These are phyloP conservation scores for Emberiza fucata DNA, from an alignment of 2,113 vertebrate genomes.

Conservation along the genomic window DNA sequence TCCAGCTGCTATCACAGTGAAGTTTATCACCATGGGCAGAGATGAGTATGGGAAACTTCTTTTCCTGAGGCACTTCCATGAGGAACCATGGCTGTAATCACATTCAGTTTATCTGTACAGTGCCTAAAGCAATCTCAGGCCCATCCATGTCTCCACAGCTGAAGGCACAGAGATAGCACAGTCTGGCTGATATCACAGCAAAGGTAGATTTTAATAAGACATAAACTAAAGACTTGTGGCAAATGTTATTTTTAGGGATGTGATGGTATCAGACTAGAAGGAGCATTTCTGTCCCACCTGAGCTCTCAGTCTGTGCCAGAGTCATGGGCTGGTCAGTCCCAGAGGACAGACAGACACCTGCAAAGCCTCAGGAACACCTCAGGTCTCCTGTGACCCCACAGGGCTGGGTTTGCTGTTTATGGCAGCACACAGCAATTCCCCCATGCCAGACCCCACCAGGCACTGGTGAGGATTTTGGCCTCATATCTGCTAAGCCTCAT, in stretches of 20 bases:
- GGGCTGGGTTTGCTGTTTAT: accelerated
- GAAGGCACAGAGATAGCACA: neutral
- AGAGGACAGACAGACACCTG: neutral
- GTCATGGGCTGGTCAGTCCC: neutral
- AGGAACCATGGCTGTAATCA: neutral
- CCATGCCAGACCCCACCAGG: neutral
- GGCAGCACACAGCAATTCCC: neutral
- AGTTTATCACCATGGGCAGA: neutral
- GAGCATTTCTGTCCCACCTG: neutral
- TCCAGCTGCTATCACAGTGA: neutral
- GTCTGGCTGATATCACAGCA: neutral
- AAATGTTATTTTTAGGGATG: neutral
- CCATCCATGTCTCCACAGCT: neutral
- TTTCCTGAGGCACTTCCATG: neutral
- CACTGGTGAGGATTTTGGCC: neutral
- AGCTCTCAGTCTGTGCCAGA: neutral
- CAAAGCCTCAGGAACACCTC: neutral
- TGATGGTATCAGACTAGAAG: neutral
- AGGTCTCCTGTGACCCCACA: neutral
- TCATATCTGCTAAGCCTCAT: neutral
- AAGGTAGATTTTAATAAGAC: neutral
- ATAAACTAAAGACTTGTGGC: neutral
- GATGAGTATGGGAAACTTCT: neutral
- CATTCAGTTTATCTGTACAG: neutral
- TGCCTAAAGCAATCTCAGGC: neutral